These are phyloP conservation scores for Rhombomys opimus DNA, from an alignment of 2,113 vertebrate genomes.

Conservation along the genomic window DNA sequence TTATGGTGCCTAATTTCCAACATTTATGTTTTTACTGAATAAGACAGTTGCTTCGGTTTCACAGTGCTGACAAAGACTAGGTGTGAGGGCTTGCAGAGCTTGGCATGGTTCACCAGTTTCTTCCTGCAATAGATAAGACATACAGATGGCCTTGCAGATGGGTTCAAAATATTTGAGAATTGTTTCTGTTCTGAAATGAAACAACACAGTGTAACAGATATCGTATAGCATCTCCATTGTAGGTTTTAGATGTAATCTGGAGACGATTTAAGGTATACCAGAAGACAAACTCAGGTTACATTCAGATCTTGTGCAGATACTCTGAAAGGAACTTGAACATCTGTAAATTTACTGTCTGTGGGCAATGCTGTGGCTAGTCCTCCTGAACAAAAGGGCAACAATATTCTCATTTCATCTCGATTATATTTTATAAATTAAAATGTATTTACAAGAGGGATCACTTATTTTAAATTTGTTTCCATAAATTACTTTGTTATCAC, in stretches of 20 bases:
- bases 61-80: neutral
- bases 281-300: too few relatives aligned
- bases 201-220: neutral
- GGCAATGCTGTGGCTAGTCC: neutral
- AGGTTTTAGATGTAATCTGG: neutral
- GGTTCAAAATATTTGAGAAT: neutral
- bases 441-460: neutral
- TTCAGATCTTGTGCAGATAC: neutral
- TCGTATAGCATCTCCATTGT: neutral
- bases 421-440: neutral
- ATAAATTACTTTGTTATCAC: conserved; percentile 10
- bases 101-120: neutral
- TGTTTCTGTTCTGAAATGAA: neutral
- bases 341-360: neutral
- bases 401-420: neutral
- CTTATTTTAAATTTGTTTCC: neutral
- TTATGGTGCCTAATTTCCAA: conserved; percentile 6
- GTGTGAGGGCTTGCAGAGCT: neutral
- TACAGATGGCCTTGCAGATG: neutral
- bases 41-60: neutral
- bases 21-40: neutral
- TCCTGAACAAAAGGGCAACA: neutral
- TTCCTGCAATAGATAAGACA: neutral
- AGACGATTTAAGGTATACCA: neutral
- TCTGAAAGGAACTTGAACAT: neutral